Conservation (phyloP, 2,113 vertebrate species). For the Boulengeromyrus knoepffleri region DNA sequence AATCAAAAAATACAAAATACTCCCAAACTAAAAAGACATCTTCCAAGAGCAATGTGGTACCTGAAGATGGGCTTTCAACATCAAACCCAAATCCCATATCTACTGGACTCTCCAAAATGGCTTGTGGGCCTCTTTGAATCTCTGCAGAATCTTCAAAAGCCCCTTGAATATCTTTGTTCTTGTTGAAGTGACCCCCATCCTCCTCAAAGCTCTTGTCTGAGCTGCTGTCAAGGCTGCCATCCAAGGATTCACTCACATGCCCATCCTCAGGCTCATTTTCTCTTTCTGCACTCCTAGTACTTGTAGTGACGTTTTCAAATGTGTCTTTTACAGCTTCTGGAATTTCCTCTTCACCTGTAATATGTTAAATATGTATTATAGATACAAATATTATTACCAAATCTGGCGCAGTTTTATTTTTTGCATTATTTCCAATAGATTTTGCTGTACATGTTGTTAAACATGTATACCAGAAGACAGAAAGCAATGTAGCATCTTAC, state of each 20-base stretch:
- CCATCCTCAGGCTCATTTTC: neutral
- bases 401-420: neutral
- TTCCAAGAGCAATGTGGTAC: constrained; percentile 32
- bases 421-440: neutral
- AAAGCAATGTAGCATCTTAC: constrained; percentile 32
- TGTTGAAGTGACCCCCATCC: constrained; percentile 53
- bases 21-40: neutral
- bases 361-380: neutral
- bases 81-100: constrained; percentile 48
- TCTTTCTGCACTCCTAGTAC: neutral
- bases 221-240: constrained; percentile 19
- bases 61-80: constrained; percentile 45
- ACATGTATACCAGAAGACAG: neutral
- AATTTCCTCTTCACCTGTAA: constrained; percentile 26
- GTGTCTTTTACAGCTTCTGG: constrained; percentile 18
- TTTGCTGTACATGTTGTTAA: neutral
- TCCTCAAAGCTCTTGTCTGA: constrained; percentile 45
- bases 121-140: constrained; percentile 46
- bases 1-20: neutral
- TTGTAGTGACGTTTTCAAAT: constrained; percentile 6
- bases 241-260: constrained; percentile 1
- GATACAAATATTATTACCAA: neutral
- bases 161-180: constrained; percentile 52
- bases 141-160: constrained; percentile 42
- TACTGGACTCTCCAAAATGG: constrained; percentile 47